Conservation (phyloP, 2,113 vertebrate genomes). For the Odobenus rosmarus region DNA sequence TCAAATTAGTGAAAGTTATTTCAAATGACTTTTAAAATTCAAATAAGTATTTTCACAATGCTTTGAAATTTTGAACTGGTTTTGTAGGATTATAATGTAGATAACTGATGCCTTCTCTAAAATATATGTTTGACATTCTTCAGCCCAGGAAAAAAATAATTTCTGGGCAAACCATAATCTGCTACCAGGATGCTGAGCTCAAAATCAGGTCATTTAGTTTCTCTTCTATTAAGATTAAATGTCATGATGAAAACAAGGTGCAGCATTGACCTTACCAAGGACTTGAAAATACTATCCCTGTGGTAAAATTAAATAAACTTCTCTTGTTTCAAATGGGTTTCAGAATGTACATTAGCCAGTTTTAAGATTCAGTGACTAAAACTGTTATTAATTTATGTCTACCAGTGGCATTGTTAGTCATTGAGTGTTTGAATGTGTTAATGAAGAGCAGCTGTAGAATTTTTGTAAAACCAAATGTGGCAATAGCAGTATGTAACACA, state of each 20-base stretch:
- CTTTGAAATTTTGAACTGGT: background rate
- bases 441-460: background rate
- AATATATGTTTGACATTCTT: background rate
- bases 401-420: slow-evolving; percentile 17
- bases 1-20: slow-evolving; percentile 17
- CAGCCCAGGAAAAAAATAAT: background rate
- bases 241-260: slow-evolving; percentile 37
- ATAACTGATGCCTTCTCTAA: background rate
- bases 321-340: slow-evolving; percentile 18
- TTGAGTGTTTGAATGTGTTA: background rate
- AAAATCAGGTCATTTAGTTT: slow-evolving; percentile 61
- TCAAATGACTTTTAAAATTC: slow-evolving; percentile 22
- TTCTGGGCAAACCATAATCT: background rate
- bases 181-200: background rate
- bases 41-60: background rate
- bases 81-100: background rate
- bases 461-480: slow-evolving; percentile 31
- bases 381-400: background rate
- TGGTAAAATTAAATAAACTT: slow-evolving; percentile 51
- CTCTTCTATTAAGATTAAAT: slow-evolving; percentile 66
- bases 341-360: slow-evolving; percentile 14
- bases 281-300: slow-evolving; percentile 23
- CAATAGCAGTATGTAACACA: background rate
- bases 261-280: slow-evolving; percentile 55
- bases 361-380: slow-evolving; percentile 28